Evolutionary conservation across 2,797 vertebrate genomes (phyloP).

Genomic region (Eulemur rubriventer): DNA sequence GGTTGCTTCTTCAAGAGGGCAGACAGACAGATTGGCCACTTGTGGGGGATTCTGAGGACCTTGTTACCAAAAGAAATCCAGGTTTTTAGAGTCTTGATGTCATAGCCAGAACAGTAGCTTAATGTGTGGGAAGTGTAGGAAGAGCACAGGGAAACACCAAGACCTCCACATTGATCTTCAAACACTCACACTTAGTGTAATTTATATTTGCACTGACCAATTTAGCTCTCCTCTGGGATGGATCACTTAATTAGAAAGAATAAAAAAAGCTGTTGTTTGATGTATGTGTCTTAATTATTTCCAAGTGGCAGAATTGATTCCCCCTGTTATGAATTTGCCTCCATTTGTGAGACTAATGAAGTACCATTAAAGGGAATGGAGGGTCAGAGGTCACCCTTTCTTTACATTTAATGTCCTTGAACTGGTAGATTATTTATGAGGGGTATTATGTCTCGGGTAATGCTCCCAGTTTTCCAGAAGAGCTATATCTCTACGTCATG

Average conservation of each 20-base stretch:
- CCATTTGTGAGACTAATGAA: slow-evolving; percentile 76
- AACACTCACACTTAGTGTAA: slow-evolving; percentile 65
- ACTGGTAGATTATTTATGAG: slow-evolving; percentile 75
- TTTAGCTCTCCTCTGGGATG: slow-evolving; percentile 66
- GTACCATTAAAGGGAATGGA: slow-evolving; percentile 65
- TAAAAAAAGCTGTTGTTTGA: slow-evolving; percentile 85
- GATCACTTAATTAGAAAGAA: slow-evolving; percentile 86
- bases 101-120: slow-evolving; percentile 23
- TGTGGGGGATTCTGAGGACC: neutral
- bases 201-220: slow-evolving; percentile 62
- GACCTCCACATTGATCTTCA: slow-evolving; percentile 66
- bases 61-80: neutral
- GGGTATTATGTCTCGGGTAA: slow-evolving; percentile 53
- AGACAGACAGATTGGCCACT: neutral
- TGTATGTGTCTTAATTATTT: slow-evolving; percentile 86
- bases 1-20: neutral
- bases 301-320: slow-evolving; percentile 79
- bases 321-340: slow-evolving; percentile 74
- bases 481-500: slow-evolving; percentile 1
- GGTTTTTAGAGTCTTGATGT: slow-evolving; percentile 4
- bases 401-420: slow-evolving; percentile 73
- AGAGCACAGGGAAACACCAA: neutral
- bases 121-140: slow-evolving; percentile 4
- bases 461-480: slow-evolving; percentile 66
- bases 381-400: slow-evolving; percentile 72